These are phyloP conservation scores for Gonatopus flavifemur DNA, from an alignment of 1,140 invertebrate genomes.

Conservation along the genomic window DNA sequence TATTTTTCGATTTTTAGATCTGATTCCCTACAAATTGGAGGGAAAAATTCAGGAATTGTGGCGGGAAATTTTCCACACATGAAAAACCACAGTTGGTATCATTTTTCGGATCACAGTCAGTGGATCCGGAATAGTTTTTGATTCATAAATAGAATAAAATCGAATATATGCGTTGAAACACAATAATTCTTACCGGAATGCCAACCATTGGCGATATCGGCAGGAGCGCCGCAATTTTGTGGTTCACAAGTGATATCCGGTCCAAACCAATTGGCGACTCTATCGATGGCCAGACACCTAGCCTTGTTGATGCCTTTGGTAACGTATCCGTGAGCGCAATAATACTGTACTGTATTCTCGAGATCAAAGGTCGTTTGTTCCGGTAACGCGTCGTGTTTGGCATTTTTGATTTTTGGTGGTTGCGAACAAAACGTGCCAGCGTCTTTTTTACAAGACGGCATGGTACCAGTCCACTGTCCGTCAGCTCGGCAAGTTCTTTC, in stretches of 20 bases:
- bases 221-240: constrained; percentile 83
- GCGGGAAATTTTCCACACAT: no score
- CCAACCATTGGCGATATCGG: constrained; percentile 86
- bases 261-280: constrained; percentile 80
- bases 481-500: constrained; percentile 88
- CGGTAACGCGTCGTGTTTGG: constrained; percentile 79
- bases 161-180: no score
- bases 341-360: constrained; percentile 85
- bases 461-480: constrained; percentile 86
- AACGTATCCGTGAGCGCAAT: constrained; percentile 86
- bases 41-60: no score
- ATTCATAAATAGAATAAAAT: no score
- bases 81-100: no score
- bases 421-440: constrained; percentile 81
- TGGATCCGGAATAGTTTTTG: no score
- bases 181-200: constrained; percentile 71
- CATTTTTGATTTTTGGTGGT: constrained; percentile 85
- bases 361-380: constrained; percentile 83
- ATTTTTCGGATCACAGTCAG: no score
- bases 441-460: constrained; percentile 87
- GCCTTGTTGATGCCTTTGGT: constrained; percentile 81
- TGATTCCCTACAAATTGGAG: no score
- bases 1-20: no score
- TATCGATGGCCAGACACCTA: constrained; percentile 89
- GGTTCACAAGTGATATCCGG: constrained; percentile 94